A percentile compares a stretch with the other conserved stretches of the same genome.
Conservation (phyloP, 2,888 invertebrate genomes). For the Scaptodrosophila latifasciaeformis region DNA sequence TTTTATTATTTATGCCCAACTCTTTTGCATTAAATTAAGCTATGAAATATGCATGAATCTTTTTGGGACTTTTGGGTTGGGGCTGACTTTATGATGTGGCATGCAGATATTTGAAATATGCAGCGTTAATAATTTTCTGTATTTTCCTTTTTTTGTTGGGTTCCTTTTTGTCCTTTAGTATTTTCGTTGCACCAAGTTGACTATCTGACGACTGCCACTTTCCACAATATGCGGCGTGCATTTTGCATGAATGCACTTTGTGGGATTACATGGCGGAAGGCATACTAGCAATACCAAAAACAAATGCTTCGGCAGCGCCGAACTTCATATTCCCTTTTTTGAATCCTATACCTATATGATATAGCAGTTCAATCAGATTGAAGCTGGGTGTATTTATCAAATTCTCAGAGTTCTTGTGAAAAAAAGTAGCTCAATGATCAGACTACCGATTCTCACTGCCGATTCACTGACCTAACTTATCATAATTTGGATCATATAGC, state of each 20-base stretch:
- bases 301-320: neutral
- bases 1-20: neutral
- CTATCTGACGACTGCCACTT: neutral
- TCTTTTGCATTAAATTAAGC: conserved; percentile 54
- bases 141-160: conserved; percentile 7
- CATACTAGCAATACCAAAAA: neutral
- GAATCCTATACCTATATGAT: too few relatives aligned
- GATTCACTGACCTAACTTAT: too few relatives aligned
- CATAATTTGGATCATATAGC: too few relatives aligned
- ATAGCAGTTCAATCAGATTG: too few relatives aligned
- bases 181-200: neutral
- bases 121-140: conserved; percentile 2
- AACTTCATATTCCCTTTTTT: neutral
- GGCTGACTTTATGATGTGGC: neutral
- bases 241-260: conserved; percentile 58
- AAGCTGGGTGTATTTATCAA: too few relatives aligned
- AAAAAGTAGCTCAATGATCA: too few relatives aligned
- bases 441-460: too few relatives aligned
- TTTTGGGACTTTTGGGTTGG: neutral
- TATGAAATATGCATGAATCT: conserved; percentile 47
- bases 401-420: too few relatives aligned
- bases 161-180: too few relatives aligned
- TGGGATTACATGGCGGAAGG: conserved; percentile 36
- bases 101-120: neutral
- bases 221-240: conserved; percentile 23